Percentiles rank a stretch among this genome's conserved stretches.
Conservation (phyloP, 1,140 invertebrate genomes). For the Octopus sinensis region DNA sequence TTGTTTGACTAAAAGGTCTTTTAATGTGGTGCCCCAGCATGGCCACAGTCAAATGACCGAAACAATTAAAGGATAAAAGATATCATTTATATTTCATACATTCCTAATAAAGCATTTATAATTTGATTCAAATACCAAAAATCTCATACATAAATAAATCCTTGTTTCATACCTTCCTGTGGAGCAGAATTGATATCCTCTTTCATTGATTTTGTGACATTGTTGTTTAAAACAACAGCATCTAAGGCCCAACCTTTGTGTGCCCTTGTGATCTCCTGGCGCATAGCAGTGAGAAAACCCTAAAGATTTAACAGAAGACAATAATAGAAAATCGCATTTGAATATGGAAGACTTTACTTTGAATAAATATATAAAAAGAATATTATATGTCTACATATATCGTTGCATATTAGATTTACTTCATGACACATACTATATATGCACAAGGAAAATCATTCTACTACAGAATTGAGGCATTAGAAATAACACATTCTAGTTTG, state of each 20-base stretch:
- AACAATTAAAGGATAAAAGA: too few relatives aligned
- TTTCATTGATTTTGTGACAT: conserved; percentile 50
- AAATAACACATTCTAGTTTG: too few relatives aligned
- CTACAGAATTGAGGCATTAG: too few relatives aligned
- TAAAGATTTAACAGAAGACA: not conserved
- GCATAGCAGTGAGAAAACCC: conserved; percentile 59
- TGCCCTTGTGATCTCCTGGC: conserved; percentile 57
- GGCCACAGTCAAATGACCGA: too few relatives aligned
- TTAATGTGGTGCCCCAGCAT: too few relatives aligned
- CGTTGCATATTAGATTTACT: too few relatives aligned
- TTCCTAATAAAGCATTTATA: too few relatives aligned
- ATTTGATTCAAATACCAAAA: too few relatives aligned
- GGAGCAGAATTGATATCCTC: conserved; percentile 54
- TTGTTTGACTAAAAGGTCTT: too few relatives aligned
- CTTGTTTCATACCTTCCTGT: conserved; percentile 34
- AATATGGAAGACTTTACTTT: not conserved
- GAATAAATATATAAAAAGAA: not conserved
- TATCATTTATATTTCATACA: too few relatives aligned
- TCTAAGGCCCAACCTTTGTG: conserved; percentile 58
- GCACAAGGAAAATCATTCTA: too few relatives aligned
- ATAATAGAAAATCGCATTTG: not conserved
- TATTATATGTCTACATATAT: not conserved
- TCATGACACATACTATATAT: too few relatives aligned
- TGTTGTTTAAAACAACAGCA: conserved; percentile 54
- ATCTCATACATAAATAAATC: not conserved